These are phyloP conservation scores for Drosophila monieri DNA, from an alignment of 2,888 invertebrate species.

Conservation along the genomic window DNA sequence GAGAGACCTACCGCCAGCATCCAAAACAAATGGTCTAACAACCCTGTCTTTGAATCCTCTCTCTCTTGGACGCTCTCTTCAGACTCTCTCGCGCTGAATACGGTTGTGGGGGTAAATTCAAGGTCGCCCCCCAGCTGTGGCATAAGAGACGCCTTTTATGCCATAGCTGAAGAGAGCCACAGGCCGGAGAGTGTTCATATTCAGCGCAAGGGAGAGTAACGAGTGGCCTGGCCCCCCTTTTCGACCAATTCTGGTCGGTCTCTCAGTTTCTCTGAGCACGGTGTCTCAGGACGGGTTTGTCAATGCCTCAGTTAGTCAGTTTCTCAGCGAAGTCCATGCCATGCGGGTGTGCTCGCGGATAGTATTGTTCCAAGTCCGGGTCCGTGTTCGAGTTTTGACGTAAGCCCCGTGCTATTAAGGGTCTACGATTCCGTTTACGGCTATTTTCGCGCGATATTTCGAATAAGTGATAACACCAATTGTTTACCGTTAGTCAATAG, in stretches of 20 bases:
- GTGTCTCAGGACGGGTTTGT: background rate
- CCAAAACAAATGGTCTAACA: conserved; percentile 47
- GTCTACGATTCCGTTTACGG: conserved; percentile 19
- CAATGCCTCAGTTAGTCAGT: conserved; percentile 41
- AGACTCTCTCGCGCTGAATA: conserved; percentile 7
- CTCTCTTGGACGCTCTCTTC: conserved; percentile 7
- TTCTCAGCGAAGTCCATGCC: conserved; percentile 68
- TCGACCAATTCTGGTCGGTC: background rate
- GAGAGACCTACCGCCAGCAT: conserved; percentile 20
- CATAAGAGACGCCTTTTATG: background rate
- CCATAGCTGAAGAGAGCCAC: conserved; percentile 51
- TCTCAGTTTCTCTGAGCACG: conserved; percentile 8
- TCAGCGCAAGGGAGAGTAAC: conserved; percentile 48
- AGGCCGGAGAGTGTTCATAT: conserved; percentile 43
- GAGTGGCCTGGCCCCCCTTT: background rate
- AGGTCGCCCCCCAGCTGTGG: conserved; percentile 60
- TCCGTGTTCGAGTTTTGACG: conserved; percentile 25
- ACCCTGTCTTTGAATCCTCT: conserved; percentile 43
- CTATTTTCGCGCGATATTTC: conserved; percentile 57
- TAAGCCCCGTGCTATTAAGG: conserved; percentile 8
- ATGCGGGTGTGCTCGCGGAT: conserved; percentile 69
- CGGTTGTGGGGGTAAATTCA: conserved; percentile 58
- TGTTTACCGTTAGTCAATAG: background rate
- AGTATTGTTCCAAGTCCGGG: conserved; percentile 26
- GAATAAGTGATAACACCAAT: conserved; percentile 34